Conservation (phyloP, 2,888 invertebrate genomes). For the Trachelus tabidus region DNA sequence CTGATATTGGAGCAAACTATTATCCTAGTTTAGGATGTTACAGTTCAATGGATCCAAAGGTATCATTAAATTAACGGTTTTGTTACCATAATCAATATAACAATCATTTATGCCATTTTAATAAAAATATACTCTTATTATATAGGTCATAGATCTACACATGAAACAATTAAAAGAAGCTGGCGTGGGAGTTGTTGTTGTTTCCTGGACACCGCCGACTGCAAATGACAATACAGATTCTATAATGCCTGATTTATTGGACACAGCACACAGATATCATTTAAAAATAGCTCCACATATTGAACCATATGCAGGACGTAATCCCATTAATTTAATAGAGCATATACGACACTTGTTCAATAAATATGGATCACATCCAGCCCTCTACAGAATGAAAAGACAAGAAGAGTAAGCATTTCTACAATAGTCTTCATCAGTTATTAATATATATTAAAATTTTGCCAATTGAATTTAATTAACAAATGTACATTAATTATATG, state of each 20-base stretch:
- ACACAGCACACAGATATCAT: slow-evolving; percentile 66
- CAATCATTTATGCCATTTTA: neutral
- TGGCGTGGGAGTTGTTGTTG: slow-evolving; percentile 72
- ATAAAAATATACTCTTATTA: neutral
- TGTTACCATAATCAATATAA: neutral
- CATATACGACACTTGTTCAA: slow-evolving; percentile 66
- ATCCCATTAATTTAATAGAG: slow-evolving; percentile 66
- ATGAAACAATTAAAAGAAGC: slow-evolving; percentile 72
- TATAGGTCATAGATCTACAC: slow-evolving; percentile 68
- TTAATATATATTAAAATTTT: neutral
- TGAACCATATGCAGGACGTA: slow-evolving; percentile 70
- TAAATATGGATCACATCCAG: slow-evolving; percentile 69
- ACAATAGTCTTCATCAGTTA: neutral
- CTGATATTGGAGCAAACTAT: slow-evolving; percentile 69
- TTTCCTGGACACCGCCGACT: slow-evolving; percentile 70
- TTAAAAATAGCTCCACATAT: slow-evolving; percentile 72
- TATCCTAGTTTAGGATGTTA: slow-evolving; percentile 70
- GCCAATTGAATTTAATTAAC: slow-evolving; percentile 2
- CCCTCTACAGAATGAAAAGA: slow-evolving; percentile 69
- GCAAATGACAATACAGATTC: slow-evolving; percentile 62
- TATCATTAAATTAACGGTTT: slow-evolving; percentile 14
- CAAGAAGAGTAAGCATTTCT: slow-evolving; percentile 48
- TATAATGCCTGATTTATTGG: slow-evolving; percentile 61
- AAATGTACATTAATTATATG: neutral
- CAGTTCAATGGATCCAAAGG: slow-evolving; percentile 67